Evolutionary conservation across 1,140 invertebrate genomes (phyloP).

Genomic region (Eueides isabella): DNA sequence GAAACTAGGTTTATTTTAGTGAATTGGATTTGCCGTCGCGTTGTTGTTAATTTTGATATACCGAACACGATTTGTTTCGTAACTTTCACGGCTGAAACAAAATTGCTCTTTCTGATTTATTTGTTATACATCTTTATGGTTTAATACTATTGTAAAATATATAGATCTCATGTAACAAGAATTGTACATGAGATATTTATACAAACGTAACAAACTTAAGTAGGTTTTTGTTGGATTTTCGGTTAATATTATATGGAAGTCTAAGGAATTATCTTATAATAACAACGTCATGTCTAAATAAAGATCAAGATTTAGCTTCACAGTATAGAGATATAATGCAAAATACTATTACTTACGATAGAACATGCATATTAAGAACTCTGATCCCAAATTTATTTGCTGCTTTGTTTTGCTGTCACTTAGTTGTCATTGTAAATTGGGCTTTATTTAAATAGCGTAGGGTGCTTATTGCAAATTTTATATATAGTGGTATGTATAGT

Average conservation of each 20-base stretch:
- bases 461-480: slow-evolving; percentile 47
- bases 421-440: slow-evolving; percentile 34
- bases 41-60: slow-evolving; percentile 11
- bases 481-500: neutral
- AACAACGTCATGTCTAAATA: slow-evolving; percentile 23
- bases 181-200: too few species aligned
- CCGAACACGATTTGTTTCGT: neutral
- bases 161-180: neutral
- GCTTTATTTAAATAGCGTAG: slow-evolving; percentile 38
- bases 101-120: neutral
- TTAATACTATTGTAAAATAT: too few species aligned
- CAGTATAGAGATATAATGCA: slow-evolving; percentile 1
- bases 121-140: neutral
- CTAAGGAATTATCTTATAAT: slow-evolving; percentile 17
- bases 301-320: slow-evolving; percentile 12
- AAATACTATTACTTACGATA: slow-evolving; percentile 36
- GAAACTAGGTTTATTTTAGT: slow-evolving; percentile 21
- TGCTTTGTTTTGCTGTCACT: slow-evolving; percentile 33
- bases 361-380: slow-evolving; percentile 41
- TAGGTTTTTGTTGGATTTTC: too few species aligned
- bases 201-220: too few species aligned
- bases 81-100: neutral
- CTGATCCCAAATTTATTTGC: slow-evolving; percentile 43
- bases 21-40: slow-evolving; percentile 9
- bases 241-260: neutral